phyloP scores from a whole-genome alignment of 1,140 invertebrate species.

The Cherax destructor region DNA sequence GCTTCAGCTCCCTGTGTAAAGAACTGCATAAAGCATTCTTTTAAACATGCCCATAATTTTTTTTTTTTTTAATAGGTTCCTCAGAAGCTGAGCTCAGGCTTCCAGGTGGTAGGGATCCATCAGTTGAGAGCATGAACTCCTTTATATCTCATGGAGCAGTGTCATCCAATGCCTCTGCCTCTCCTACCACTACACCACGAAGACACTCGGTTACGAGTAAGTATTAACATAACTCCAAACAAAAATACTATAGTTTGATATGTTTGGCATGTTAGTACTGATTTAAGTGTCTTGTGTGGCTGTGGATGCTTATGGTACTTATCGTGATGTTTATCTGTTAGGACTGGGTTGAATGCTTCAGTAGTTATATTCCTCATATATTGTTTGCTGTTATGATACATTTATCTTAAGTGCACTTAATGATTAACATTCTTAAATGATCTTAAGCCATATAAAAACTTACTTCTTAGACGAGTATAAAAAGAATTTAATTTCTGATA shows the following conservation, averaged over 20 bases:
- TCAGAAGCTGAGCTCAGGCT: conserved; percentile 78
- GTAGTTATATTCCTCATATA: too few relatives aligned
- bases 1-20: too few relatives aligned
- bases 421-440: too few relatives aligned
- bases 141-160: conserved; percentile 87
- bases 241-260: neutral
- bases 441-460: too few relatives aligned
- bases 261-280: neutral
- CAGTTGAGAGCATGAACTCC: conserved; percentile 86
- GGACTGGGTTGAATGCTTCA: too few relatives aligned
- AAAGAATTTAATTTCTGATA: too few relatives aligned
- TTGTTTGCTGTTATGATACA: too few relatives aligned
- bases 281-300: neutral
- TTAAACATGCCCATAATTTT: too few relatives aligned
- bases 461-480: too few relatives aligned
- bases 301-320: neutral
- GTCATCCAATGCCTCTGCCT: conserved; percentile 85
- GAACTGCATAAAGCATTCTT: too few relatives aligned
- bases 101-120: conserved; percentile 78
- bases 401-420: too few relatives aligned
- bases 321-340: too few relatives aligned
- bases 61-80: conserved; percentile 75
- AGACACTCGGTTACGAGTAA: conserved; percentile 89
- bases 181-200: conserved; percentile 78
- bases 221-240: conserved; percentile 69